Percentiles rank a stretch among this genome's conserved stretches.
Evolutionary conservation across 2,888 invertebrate species (phyloP).

Genomic region (Oscheius sp.): DNA sequence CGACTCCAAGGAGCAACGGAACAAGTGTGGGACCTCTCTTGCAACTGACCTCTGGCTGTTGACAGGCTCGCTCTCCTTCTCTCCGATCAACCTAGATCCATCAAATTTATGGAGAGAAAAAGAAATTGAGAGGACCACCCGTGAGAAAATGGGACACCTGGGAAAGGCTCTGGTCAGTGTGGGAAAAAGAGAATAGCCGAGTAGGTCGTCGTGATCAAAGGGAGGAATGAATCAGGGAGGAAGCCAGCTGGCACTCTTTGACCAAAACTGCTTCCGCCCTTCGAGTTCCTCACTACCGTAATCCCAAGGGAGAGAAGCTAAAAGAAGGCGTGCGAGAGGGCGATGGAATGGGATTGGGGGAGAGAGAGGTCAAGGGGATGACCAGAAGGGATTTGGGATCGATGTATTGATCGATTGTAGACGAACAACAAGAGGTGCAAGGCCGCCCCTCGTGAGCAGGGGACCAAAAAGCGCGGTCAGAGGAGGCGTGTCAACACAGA

Average conservation of each 20-base stretch:
- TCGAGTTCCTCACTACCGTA: conserved; percentile 6
- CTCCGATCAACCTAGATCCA: background rate
- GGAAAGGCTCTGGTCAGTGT: background rate
- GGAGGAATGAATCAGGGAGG: background rate
- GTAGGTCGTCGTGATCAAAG: background rate
- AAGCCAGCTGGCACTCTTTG: background rate
- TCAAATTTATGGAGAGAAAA: background rate
- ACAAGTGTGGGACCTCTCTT: no score
- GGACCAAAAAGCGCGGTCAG: conserved; percentile 31
- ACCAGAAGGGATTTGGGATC: conserved; percentile 7
- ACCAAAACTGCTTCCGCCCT: background rate
- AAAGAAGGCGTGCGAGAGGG: background rate
- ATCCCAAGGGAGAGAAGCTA: background rate
- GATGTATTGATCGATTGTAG: conserved; percentile 23
- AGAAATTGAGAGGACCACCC: background rate
- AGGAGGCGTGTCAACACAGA: conserved; percentile 27
- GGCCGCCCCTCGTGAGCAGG: conserved; percentile 27
- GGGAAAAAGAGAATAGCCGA: background rate
- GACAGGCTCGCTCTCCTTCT: conserved; percentile 5
- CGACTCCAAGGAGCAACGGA: no score
- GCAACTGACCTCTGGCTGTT: conserved; percentile 1
- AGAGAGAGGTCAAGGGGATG: background rate
- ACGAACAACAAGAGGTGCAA: conserved; percentile 21
- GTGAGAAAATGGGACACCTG: background rate
- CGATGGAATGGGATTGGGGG: background rate